Percentiles rank a stretch among this genome's conserved stretches.
Conservation (phyloP, 1,140 invertebrate genomes). For the Temnothorax nylanderi region DNA sequence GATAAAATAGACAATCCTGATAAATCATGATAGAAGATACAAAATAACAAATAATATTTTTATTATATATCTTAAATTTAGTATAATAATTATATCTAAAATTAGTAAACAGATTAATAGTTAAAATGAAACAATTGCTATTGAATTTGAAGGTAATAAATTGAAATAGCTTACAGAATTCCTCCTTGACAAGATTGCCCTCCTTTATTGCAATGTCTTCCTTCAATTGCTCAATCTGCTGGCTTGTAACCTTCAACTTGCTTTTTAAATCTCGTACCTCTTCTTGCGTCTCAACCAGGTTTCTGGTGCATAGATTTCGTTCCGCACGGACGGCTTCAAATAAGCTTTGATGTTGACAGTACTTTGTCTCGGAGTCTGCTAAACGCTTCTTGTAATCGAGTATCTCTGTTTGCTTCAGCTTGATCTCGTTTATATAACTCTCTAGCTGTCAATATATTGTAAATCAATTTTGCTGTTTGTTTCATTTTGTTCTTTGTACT, state of each 20-base stretch:
- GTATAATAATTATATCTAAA: no score
- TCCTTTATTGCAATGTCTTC: slow-evolving; percentile 90
- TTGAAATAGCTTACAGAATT: slow-evolving; percentile 84
- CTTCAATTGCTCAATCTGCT: slow-evolving; percentile 90
- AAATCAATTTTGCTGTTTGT: not conserved
- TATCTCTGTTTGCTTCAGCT: slow-evolving; percentile 86
- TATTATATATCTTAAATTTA: no score
- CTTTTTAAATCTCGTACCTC: slow-evolving; percentile 89
- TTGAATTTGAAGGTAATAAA: not conserved
- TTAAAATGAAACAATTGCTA: no score
- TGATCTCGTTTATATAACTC: slow-evolving; percentile 81
- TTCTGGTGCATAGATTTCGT: slow-evolving; percentile 87
- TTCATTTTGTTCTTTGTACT: not conserved
- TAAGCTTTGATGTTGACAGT: slow-evolving; percentile 88
- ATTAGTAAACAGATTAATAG: no score
- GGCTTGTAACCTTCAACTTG: slow-evolving; percentile 88
- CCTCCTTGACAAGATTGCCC: slow-evolving; percentile 87
- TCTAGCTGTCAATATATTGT: slow-evolving; percentile 77
- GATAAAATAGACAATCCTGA: no score
- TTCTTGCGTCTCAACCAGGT: slow-evolving; percentile 87
- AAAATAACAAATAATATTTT: no score
- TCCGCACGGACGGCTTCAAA: slow-evolving; percentile 88
- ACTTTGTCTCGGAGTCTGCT: slow-evolving; percentile 87
- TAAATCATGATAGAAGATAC: no score
- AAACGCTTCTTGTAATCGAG: slow-evolving; percentile 89